phyloP scores from a whole-genome alignment of 2,797 vertebrate species.

The Ispidina picta region DNA sequence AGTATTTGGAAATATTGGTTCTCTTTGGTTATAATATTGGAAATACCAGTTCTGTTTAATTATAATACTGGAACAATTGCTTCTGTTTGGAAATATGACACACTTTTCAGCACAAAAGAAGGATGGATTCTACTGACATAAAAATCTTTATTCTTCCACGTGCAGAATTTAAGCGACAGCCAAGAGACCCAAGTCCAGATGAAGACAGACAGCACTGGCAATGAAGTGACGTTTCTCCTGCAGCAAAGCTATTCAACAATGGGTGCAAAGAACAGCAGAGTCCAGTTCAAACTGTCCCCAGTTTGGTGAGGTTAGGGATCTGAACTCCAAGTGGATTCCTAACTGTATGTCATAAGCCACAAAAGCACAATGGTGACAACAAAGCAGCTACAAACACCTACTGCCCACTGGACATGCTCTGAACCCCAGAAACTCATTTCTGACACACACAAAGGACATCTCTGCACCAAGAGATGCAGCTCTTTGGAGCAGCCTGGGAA shows the following conservation, averaged over 20 bases:
- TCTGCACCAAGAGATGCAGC: not conserved
- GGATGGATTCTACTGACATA: not conserved
- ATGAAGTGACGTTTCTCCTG: not conserved
- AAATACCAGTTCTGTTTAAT: no score
- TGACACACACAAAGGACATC: rapidly evolving
- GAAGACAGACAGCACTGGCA: rapidly evolving
- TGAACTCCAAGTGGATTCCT: not conserved
- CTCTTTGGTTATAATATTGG: no score
- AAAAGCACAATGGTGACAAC: not conserved
- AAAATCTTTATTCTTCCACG: not conserved
- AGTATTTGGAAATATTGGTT: no score
- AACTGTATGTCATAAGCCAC: not conserved
- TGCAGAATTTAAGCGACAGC: not conserved
- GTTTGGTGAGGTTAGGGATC: not conserved
- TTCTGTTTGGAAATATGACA: not conserved
- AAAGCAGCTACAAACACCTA: not conserved
- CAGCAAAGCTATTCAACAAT: rapidly evolving
- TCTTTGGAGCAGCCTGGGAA: not conserved
- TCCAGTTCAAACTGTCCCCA: not conserved
- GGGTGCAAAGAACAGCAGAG: not conserved
- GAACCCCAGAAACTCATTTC: not conserved
- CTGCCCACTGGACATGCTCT: not conserved
- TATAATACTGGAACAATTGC: not conserved
- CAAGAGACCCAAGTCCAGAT: not conserved
- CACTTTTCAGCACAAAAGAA: not conserved